Conservation (phyloP, 2,888 invertebrate genomes). For the Acanthosepion lycidas region DNA sequence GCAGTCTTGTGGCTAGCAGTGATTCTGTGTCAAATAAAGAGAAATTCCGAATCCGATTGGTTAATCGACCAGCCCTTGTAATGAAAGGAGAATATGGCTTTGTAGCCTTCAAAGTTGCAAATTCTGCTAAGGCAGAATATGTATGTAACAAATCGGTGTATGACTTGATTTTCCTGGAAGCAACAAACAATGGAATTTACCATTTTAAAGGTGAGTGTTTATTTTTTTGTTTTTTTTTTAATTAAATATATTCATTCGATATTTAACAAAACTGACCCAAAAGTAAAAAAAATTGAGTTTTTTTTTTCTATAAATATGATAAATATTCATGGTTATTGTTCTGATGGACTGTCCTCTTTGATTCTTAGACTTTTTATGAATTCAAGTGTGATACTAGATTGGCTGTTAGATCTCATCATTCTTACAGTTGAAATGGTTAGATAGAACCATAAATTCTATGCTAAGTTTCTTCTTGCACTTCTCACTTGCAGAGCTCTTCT, state of each 20-base stretch:
- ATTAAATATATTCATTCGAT: background rate
- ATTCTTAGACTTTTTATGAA: no score
- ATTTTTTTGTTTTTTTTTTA: background rate
- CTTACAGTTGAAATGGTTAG: no score
- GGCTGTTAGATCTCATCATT: no score
- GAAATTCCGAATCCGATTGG: conserved; percentile 86
- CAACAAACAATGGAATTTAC: conserved; percentile 87
- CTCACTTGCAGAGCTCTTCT: no score
- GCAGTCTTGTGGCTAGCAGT: conserved; percentile 91
- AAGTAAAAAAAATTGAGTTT: no score
- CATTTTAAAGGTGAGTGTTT: conserved; percentile 86
- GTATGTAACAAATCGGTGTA: conserved; percentile 93
- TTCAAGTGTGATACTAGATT: no score
- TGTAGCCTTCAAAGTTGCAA: conserved; percentile 89
- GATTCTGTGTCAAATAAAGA: conserved; percentile 89
- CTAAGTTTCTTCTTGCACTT: no score
- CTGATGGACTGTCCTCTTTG: no score
- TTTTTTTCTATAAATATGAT: no score
- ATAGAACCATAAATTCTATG: no score
- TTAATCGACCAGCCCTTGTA: conserved; percentile 88
- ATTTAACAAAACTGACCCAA: no score
- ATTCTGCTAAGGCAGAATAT: conserved; percentile 84
- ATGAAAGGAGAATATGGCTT: conserved; percentile 96
- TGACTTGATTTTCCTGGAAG: conserved; percentile 92
- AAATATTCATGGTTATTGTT: no score